Evolutionary conservation across 2,888 invertebrate genomes (phyloP), one percentile per base, ranked within the genome.

Genomic region (Busseola fusca): DNA sequence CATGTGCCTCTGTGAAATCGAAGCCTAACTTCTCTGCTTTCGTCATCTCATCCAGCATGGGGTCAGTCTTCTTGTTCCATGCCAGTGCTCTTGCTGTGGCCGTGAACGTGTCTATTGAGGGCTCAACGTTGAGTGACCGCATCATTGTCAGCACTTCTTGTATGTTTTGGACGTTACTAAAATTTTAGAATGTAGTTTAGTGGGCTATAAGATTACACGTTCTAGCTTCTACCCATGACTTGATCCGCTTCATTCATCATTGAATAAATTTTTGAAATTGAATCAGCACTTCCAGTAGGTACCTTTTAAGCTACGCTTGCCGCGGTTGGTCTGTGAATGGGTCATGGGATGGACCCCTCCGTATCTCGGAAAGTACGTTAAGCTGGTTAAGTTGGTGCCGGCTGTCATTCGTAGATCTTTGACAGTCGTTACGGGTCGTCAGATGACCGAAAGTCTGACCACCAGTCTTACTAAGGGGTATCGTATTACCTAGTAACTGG

Each of bases 91-190:
- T 91, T 0, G 96, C 91, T 50, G 96, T 87, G 9, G 96, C 93
- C 0, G 95, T 93, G 74, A 96, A 95, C 0, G 97, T 97, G 50
- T 94, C 94, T 5, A 91, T 76, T 27, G 95, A 95, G 4, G 91
- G 89, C 0, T 91, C 82, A 3, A 97, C 85, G 68, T 96, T 96
- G 0, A 96, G 93, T 0, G 96, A 95, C 63, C 91, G 93, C 97
- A 97, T 97, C 88, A 96, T 96, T 52, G 93, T 92, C 9, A 96
- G 83, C 0, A 97, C 95, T 72, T 95, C 91, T 82, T 96, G 89
- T 3, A 95, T 96, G 42, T 94, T 95, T 1, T 92, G 81, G 0
- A 90, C 69, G 25, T 93, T 93, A 6, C 95, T 95, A 85, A 21
- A 87, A 81, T 70, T 34, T 62, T 93, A 84, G 12, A 87, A 76